Evolutionary conservation across 2,113 vertebrate genomes (phyloP), one percentile per base, ranked within the genome.

Genomic region (Zosterops japonicus): DNA sequence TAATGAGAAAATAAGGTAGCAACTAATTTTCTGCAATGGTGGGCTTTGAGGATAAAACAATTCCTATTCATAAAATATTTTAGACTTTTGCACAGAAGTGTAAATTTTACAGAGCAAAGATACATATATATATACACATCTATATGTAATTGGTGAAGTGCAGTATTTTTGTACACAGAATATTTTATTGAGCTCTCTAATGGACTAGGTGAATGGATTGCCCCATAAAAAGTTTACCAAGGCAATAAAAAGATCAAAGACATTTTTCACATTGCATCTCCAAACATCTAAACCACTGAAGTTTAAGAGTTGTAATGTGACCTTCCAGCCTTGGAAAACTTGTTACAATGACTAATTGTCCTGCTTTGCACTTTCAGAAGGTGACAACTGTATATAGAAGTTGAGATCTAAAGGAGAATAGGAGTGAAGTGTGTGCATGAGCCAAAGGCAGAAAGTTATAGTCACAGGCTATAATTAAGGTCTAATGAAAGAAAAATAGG

Each of bases 161-260:
- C 44, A 83, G 52, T 85, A 42, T 81, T 96, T 96, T 86, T 96
- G 78, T 91, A 35, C 47, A 60, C 44, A 75, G 69, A 94, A 94
- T 91, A 83, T 88, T 96, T 96, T 96, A 97, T 82, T 87, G 89
- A 86, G 76, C 64, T 89, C 39, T 89, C 79, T 97, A 95, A 93
- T 77, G 83, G 67, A 93, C 84, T 95, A 89, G 44, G 90, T 88
- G 95, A 92, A 91, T 94, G 77, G 86, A 95, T 83, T 92, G 68
- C 69, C 80, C 65, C 68, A 87, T 96, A 94, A 95, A 96, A 90
- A 70, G 53, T 96, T 97, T 97, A 96, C 93, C n/a, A 90, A 96
- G 77, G 81, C 92, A 95, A 91, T 83, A 94, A 96, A 96, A 97
- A 96, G 94, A 96, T 97, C 96, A 97, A 97, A 97, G 94, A 87